Percentiles rank a stretch among this genome's conserved stretches.
Evolutionary conservation across 2,113 vertebrate genomes (phyloP).

Genomic region (Cyprinodon variegatus): DNA sequence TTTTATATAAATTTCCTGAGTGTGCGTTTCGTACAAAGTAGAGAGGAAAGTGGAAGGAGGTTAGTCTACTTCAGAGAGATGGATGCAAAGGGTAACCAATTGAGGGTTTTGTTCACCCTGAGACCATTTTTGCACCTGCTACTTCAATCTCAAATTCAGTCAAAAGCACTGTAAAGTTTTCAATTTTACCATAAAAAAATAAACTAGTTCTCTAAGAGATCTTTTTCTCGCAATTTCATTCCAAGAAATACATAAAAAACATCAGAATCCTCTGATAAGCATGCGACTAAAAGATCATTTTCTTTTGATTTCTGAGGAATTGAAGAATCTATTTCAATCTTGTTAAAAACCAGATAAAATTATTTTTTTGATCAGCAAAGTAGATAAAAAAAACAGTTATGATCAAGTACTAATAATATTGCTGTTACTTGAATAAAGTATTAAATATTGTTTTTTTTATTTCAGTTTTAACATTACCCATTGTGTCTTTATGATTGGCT

Average conservation of each 20-base stretch:
- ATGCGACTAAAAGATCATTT: background rate
- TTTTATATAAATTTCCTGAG: constrained; percentile 12
- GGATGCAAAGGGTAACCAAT: constrained; percentile 14
- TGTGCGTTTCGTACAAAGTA: constrained; percentile 36
- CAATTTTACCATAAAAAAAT: too few species aligned
- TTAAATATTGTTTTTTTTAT: background rate
- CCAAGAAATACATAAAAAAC: background rate
- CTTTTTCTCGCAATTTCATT: background rate
- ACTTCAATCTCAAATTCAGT: background rate
- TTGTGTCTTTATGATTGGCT: too few species aligned
- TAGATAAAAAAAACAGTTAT: background rate
- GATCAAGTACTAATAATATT: background rate
- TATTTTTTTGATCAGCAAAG: too few species aligned
- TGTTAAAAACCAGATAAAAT: background rate
- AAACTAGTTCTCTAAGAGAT: background rate
- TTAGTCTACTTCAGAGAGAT: background rate
- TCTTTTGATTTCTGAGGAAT: background rate
- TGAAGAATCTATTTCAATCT: background rate
- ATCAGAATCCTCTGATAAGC: background rate
- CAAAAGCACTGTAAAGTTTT: too few species aligned
- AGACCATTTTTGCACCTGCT: background rate
- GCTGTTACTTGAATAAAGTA: background rate
- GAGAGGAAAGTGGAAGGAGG: background rate
- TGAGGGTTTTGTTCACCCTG: background rate
- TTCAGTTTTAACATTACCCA: background rate